Base-by-base conservation (phyloP, 2,888 invertebrate genomes). In the Cyclophora punctaria region DNA sequence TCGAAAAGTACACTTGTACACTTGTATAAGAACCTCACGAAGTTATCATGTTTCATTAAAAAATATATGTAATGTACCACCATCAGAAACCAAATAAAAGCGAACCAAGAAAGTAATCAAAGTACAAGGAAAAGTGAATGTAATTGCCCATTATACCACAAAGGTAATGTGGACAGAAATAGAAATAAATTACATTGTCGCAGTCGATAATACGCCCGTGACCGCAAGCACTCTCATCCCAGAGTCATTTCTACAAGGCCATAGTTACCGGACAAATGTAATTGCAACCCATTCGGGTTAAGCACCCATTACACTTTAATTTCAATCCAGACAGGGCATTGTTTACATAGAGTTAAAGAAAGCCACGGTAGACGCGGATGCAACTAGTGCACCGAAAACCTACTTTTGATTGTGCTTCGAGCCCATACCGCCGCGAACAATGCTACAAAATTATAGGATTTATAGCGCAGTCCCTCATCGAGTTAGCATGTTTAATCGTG, bases 401-500 rank as follows among this genome's bases (percentile, higher is more conserved):
- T 80, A 83, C 78, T 83, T 85, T 72, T 72, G 74, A 75, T 66
- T 77, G 67, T 63, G 67, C 70, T 70, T 58, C 62, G 60, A 75
- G 74, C 60, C 63, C 67, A 67, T 58, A 66, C 65, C 66, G 74
- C 75, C 70, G 73, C 71, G 75, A 80, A 83, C 83, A 82, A 83
- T 80, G 72, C 77, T 65, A 63, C 67, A 63, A 82, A 78, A 86
- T 86, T 84, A 86, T 83, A 85, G 85, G 77, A 80, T 75, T 85
- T 82, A 83, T 63, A 68, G 60, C 63, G 67, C 59, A 67, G 73
- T 73, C 80, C 71, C 76, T 82, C 79, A 79, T 82, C 79, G 78
- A 75, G 78, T 78, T 72, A 77, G 78, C 78, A 80, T 83, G 83
- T 83, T 85, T 83, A 83, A 85, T 83, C 77, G 79, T 64, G 67